Percentiles rank a stretch among this genome's conserved stretches.
These are phyloP conservation scores for Galeopterus variegatus DNA, from an alignment of 2,113 vertebrate genomes.

Conservation along the genomic window DNA sequence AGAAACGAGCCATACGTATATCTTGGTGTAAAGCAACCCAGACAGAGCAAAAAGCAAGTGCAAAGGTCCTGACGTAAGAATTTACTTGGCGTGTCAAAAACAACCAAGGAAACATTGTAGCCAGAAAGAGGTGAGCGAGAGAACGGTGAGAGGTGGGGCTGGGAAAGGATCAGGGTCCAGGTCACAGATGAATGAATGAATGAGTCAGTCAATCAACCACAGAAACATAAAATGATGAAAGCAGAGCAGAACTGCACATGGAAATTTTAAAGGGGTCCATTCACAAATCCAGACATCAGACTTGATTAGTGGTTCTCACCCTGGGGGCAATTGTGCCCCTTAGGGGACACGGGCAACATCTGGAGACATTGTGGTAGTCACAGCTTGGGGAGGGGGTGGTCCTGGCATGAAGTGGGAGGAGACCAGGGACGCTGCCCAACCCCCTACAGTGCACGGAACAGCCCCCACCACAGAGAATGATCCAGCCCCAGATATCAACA, in stretches of 20 bases:
- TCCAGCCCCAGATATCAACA: background rate
- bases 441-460: too few species aligned
- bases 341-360: background rate
- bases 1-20: fast-evolving
- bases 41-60: too few species aligned
- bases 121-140: background rate
- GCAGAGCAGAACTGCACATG: background rate
- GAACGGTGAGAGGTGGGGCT: background rate
- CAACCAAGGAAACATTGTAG: background rate
- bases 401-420: too few species aligned
- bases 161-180: background rate
- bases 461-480: background rate
- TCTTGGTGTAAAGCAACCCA: background rate
- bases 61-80: background rate
- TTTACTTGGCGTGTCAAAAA: background rate
- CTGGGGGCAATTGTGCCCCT: background rate
- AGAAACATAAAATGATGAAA: background rate
- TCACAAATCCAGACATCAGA: background rate
- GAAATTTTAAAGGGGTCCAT: background rate
- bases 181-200: background rate
- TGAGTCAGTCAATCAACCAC: background rate
- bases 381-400: too few species aligned
- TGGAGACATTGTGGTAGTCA: background rate
- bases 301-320: background rate
- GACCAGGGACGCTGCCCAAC: background rate